A percentile compares a stretch with the other conserved stretches of the same genome.
Evolutionary conservation across 92 coral and sea anemone genomes (phyloP).

Genomic region (Umimayanthus chanpuru): DNA sequence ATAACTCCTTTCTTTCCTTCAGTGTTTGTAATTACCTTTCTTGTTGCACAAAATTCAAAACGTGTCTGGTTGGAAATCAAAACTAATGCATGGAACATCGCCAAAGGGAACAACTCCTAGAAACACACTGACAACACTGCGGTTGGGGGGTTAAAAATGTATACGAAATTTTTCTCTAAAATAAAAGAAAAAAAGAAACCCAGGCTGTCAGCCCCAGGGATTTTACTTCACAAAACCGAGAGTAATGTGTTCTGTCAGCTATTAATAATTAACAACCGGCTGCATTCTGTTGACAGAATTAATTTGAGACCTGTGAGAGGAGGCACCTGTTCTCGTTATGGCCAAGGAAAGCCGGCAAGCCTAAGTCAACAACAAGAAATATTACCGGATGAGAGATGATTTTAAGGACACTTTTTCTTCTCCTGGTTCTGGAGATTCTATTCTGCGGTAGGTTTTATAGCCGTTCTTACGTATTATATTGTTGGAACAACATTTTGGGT

Average conservation of each 20-base stretch:
- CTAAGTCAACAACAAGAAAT: constrained; percentile 5
- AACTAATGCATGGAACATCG: background rate
- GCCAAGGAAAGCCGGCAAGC: background rate
- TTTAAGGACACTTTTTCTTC: background rate
- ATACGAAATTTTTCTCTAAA: too few relatives aligned
- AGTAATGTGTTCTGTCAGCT: constrained; percentile 23
- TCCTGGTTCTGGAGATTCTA: background rate
- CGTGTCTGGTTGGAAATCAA: too few relatives aligned
- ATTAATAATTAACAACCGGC: constrained; percentile 19
- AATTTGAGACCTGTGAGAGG: constrained; percentile 23
- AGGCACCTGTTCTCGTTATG: constrained; percentile 22
- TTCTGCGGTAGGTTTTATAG: constrained; percentile 1
- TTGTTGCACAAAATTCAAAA: too few relatives aligned
- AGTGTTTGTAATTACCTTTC: too few relatives aligned
- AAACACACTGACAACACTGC: background rate
- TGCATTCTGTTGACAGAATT: constrained; percentile 39
- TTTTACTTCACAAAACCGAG: background rate
- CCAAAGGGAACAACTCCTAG: background rate
- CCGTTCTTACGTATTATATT: background rate
- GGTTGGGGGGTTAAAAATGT: background rate
- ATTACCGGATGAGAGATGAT: constrained; percentile 2
- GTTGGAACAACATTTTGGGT: background rate
- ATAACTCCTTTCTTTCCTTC: too few relatives aligned
- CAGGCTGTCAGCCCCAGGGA: background rate
- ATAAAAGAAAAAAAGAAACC: background rate